A percentile compares a stretch with the other conserved stretches of the same genome.
These are phyloP conservation scores for Sorex maritimensis DNA, from an alignment of 2,797 vertebrate species.

Conservation along the genomic window DNA sequence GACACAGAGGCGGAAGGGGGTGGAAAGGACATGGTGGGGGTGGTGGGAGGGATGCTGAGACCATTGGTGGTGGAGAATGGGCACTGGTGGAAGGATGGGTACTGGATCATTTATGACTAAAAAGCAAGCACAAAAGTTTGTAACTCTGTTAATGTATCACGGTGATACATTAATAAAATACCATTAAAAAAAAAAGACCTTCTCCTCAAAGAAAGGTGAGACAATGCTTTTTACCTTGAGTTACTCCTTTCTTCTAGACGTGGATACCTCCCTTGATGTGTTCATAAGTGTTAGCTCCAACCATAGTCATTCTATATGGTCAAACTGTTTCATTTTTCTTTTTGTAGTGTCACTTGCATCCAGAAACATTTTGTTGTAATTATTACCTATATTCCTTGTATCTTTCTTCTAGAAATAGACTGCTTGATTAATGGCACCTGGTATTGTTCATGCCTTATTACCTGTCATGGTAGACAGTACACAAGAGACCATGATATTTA, in stretches of 20 bases:
- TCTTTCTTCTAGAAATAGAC: background rate
- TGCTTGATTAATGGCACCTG: fast-evolving
- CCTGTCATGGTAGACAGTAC: background rate
- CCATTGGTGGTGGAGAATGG: too few relatives aligned
- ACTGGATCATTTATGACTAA: too few relatives aligned
- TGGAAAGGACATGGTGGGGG: too few relatives aligned
- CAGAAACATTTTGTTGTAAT: background rate
- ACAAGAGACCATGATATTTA: background rate
- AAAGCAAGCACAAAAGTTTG: too few relatives aligned
- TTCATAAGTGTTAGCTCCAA: background rate
- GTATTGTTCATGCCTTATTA: background rate
- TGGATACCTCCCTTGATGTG: background rate
- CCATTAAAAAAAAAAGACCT: too few relatives aligned
- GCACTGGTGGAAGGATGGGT: too few relatives aligned
- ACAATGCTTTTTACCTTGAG: background rate
- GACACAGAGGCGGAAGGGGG: too few relatives aligned
- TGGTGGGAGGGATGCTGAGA: too few relatives aligned
- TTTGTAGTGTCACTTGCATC: background rate
- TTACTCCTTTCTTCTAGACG: background rate
- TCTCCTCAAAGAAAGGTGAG: too few relatives aligned
- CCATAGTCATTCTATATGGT: background rate
- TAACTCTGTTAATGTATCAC: too few relatives aligned
- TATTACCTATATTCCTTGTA: background rate
- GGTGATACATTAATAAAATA: too few relatives aligned
- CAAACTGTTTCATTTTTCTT: background rate